Conservation (phyloP, 2,888 invertebrate genomes). For the Cantharis rustica region DNA sequence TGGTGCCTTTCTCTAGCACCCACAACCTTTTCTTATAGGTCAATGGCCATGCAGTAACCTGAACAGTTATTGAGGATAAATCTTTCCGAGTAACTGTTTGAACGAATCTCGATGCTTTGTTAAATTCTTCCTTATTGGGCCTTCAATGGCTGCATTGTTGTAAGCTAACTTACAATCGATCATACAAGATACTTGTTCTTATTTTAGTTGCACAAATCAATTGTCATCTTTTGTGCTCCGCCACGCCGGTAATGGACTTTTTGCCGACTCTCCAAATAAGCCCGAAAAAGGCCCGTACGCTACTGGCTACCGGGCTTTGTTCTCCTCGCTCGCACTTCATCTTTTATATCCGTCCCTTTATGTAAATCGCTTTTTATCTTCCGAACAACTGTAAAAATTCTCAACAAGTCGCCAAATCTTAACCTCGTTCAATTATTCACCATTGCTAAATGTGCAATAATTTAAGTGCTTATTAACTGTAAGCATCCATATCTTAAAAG, state of each 20-base stretch:
- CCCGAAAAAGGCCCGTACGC: neutral
- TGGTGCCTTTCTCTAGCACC: constrained; percentile 7
- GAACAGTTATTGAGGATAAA: constrained; percentile 22
- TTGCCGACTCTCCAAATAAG: neutral
- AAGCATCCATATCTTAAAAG: neutral
- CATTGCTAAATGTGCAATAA: neutral
- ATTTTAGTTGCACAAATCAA: neutral
- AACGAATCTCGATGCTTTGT: constrained; percentile 7
- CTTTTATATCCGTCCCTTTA: neutral
- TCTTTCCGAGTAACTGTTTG: constrained; percentile 18
- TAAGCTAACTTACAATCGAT: neutral
- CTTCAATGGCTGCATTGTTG: constrained; percentile 6
- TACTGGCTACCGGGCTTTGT: neutral
- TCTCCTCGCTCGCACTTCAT: neutral
- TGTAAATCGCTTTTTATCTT: neutral
- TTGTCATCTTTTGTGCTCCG: neutral
- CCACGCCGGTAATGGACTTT: neutral
- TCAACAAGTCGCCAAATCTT: neutral
- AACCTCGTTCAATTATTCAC: neutral
- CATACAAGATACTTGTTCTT: neutral
- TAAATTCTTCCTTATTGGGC: constrained; percentile 10
- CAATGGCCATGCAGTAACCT: constrained; percentile 25
- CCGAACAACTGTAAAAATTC: neutral
- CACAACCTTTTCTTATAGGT: constrained; percentile 19
- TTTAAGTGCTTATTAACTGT: neutral